These are phyloP conservation scores for Sialia sialis DNA, from an alignment of 2,113 vertebrate species.

Conservation along the genomic window DNA sequence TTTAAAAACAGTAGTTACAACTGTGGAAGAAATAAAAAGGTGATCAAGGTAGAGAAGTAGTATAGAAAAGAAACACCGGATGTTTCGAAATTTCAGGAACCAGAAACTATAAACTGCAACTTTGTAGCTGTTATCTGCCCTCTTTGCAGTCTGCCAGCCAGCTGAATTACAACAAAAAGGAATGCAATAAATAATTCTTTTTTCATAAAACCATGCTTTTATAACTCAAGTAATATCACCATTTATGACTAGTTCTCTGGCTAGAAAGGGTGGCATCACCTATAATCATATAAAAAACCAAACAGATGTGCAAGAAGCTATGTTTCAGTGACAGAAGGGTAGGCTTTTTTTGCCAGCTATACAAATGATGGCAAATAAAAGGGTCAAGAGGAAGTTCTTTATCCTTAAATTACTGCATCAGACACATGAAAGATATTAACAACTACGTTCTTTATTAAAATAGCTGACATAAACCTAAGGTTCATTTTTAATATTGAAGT, in stretches of 20 bases:
- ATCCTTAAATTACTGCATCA: background rate
- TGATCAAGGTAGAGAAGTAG: background rate
- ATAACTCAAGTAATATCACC: background rate
- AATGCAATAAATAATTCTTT: background rate
- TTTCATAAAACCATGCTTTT: background rate
- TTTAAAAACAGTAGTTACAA: constrained; percentile 7
- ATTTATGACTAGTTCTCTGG: background rate
- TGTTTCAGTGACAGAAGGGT: background rate
- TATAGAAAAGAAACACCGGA: background rate
- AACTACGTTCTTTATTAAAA: background rate
- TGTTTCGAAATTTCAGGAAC: background rate
- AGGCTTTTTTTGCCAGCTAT: background rate
- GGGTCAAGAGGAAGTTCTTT: background rate
- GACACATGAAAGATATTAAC: background rate
- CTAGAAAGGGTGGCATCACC: background rate
- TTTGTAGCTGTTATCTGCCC: background rate
- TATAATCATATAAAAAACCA: background rate
- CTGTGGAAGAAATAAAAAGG: background rate
- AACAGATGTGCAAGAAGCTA: background rate
- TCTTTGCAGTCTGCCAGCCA: background rate
- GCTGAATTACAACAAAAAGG: background rate
- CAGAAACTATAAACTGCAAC: background rate
- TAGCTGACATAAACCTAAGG: background rate
- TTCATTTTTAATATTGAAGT: background rate
- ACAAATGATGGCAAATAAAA: background rate